phyloP scores from a whole-genome alignment of 37 sponge, comb jelly and placozoan genomes.

The Axinella damicornis region DNA sequence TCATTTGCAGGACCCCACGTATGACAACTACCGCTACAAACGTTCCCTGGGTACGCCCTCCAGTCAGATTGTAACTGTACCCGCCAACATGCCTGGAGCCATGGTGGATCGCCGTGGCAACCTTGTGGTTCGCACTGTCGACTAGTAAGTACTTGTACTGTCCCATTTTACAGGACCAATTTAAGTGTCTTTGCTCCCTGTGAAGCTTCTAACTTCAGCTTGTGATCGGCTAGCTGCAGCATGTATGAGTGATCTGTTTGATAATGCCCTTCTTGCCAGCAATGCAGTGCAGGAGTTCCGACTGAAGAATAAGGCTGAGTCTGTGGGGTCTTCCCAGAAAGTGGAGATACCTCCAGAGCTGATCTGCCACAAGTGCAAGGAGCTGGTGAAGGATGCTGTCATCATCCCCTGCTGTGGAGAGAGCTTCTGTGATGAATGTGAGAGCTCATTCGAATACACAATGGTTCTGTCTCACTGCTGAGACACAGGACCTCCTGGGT shows the following conservation, averaged over 20 bases:
- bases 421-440: slow-evolving; percentile 97
- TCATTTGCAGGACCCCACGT: slow-evolving; percentile 57
- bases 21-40: slow-evolving; percentile 56
- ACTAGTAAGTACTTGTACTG: slow-evolving; percentile 56
- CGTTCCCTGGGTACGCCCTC: slow-evolving; percentile 66
- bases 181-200: too few species aligned
- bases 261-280: background rate
- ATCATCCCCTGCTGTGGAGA: slow-evolving; percentile 92
- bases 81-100: slow-evolving; percentile 47
- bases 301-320: background rate
- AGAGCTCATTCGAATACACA: too few species aligned
- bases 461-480: too few species aligned
- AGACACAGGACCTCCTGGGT: too few species aligned
- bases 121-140: slow-evolving; percentile 53
- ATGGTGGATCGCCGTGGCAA: slow-evolving; percentile 71
- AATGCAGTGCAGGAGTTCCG: background rate
- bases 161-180: too few species aligned
- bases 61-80: slow-evolving; percentile 30
- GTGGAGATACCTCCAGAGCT: slow-evolving; percentile 83
- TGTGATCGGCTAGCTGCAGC: too few species aligned
- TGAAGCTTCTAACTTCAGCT: too few species aligned
- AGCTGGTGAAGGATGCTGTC: slow-evolving; percentile 90
- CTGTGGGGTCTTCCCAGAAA: slow-evolving; percentile 11
- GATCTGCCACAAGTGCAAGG: slow-evolving; percentile 84
- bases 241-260: too few species aligned